Evolutionary conservation across 2,113 vertebrate genomes (phyloP).

Genomic region (Pelmatolapia mariae): DNA sequence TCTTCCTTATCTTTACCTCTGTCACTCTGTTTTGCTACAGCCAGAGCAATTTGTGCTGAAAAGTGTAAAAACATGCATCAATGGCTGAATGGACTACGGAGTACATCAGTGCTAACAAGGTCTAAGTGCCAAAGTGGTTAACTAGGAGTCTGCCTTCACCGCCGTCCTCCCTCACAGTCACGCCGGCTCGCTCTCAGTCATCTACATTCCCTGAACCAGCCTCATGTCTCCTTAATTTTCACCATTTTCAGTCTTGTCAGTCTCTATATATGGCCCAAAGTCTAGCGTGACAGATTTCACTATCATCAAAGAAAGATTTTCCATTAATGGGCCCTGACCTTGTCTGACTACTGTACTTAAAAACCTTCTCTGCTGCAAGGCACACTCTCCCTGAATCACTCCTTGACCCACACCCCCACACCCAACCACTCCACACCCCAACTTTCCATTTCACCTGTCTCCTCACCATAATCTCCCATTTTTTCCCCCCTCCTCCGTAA

Average conservation of each 20-base stretch:
- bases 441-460: conserved; percentile 47
- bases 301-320: conserved; percentile 35
- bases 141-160: conserved; percentile 42
- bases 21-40: not conserved
- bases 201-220: not conserved
- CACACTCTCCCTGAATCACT: conserved; percentile 15
- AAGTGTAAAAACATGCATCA: conserved; percentile 49
- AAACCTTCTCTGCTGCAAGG: conserved; percentile 31
- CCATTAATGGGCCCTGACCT: conserved; percentile 56
- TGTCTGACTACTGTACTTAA: conserved; percentile 44
- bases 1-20: not conserved
- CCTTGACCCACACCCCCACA: not conserved
- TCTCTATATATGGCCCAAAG: not conserved
- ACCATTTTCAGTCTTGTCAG: conserved; percentile 5
- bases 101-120: conserved; percentile 67
- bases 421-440: not conserved
- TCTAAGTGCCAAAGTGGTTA: conserved; percentile 72
- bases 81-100: conserved; percentile 52
- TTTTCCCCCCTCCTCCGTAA: conserved; percentile 8
- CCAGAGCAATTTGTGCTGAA: conserved; percentile 12
- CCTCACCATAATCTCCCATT: conserved; percentile 20
- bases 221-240: conserved; percentile 6
- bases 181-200: not conserved
- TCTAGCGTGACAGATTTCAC: conserved; percentile 26
- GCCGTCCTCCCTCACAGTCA: not conserved